Evolutionary conservation across 2,113 vertebrate species (phyloP).

Genomic region (Ophiodon elongatus): DNA sequence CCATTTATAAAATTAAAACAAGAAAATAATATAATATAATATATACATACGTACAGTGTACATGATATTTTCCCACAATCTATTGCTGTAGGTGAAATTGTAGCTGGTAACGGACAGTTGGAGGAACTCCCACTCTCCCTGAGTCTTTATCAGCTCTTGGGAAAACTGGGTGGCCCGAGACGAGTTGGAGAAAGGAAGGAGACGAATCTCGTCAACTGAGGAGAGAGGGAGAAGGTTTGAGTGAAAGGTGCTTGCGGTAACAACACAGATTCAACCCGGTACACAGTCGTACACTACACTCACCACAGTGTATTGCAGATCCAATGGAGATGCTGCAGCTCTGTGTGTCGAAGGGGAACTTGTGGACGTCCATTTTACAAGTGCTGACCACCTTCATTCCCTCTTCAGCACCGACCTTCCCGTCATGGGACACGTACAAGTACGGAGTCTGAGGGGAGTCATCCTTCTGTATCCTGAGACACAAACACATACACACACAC

Average conservation of each 20-base stretch:
- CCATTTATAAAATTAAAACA: no score
- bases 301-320: constrained; percentile 64
- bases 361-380: constrained; percentile 78
- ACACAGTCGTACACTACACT: not conserved
- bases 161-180: constrained; percentile 74
- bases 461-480: constrained; percentile 69
- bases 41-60: constrained; percentile 62
- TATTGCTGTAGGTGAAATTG: not conserved
- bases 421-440: constrained; percentile 43
- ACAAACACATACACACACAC: constrained; percentile 17
- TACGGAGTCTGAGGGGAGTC: constrained; percentile 56
- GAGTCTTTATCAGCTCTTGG: constrained; percentile 54
- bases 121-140: constrained; percentile 81
- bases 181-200: constrained; percentile 71
- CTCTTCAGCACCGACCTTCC: constrained; percentile 43
- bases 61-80: constrained; percentile 55
- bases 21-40: no score
- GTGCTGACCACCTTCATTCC: constrained; percentile 71
- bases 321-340: constrained; percentile 70
- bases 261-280: not conserved
- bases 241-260: not conserved
- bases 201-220: constrained; percentile 55
- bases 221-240: not conserved
- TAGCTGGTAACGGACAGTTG: constrained; percentile 43
- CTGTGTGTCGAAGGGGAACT: constrained; percentile 82